Conservation (phyloP, 1,140 invertebrate genomes). For the Plutomurus gul region DNA sequence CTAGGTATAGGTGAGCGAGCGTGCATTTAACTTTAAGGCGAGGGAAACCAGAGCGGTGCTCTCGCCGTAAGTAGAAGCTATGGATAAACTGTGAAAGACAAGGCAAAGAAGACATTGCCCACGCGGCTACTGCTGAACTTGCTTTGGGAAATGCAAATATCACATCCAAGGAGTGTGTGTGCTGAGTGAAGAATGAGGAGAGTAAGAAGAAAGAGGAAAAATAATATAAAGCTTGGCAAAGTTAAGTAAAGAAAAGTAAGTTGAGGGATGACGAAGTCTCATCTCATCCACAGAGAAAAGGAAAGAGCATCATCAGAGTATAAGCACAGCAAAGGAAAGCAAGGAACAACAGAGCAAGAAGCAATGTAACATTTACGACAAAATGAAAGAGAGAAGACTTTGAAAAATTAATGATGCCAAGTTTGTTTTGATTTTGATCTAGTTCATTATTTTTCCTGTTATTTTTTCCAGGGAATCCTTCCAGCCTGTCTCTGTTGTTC, state of each 20-base stretch:
- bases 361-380: neutral
- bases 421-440: slow-evolving; percentile 52
- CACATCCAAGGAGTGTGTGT: neutral
- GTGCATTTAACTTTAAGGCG: no score
- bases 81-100: no score
- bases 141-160: neutral
- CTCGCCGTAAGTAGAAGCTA: no score
- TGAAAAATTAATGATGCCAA: slow-evolving; percentile 53
- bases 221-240: neutral
- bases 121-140: no score
- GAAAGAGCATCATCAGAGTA: neutral
- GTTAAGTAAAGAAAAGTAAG: slow-evolving; percentile 11
- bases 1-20: no score
- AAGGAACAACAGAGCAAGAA: slow-evolving; percentile 32
- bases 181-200: neutral
- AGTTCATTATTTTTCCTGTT: slow-evolving; percentile 48
- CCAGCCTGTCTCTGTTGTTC: slow-evolving; percentile 33
- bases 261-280: neutral
- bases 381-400: slow-evolving; percentile 30
- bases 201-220: neutral
- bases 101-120: neutral
- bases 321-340: neutral
- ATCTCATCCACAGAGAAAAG: neutral
- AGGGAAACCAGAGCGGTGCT: no score
- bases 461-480: slow-evolving; percentile 35